Percentiles rank a stretch among this genome's conserved stretches.
phyloP scores from a whole-genome alignment of 2,888 invertebrate species.

The Amphipyra berbera region DNA sequence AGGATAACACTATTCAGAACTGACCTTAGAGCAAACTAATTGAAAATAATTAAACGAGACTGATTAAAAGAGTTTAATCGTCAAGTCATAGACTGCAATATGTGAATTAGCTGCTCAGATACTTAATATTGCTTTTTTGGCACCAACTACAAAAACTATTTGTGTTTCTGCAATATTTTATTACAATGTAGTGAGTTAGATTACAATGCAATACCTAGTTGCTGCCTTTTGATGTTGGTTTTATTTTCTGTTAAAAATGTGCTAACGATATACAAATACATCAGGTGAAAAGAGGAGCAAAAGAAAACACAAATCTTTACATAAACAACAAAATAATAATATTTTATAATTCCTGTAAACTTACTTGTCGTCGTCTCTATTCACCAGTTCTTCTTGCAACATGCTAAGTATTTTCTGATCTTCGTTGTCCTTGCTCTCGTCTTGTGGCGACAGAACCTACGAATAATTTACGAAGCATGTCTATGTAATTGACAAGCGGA shows the following conservation, averaged over 20 bases:
- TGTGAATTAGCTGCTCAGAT: background rate
- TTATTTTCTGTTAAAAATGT: background rate
- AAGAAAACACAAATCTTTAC: conserved; percentile 9
- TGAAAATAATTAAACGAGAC: too few species aligned
- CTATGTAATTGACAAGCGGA: conserved; percentile 80
- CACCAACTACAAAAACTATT: conserved; percentile 3
- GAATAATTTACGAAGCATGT: conserved; percentile 83
- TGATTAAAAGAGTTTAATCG: too few species aligned
- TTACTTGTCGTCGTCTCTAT: conserved; percentile 95
- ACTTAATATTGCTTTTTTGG: conserved; percentile 4
- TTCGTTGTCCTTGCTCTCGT: conserved; percentile 90
- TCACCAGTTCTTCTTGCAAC: conserved; percentile 95
- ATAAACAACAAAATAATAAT: conserved; percentile 33
- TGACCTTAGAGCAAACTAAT: too few species aligned
- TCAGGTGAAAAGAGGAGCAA: conserved; percentile 3
- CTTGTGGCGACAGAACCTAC: conserved; percentile 87
- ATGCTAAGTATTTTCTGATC: conserved; percentile 93
- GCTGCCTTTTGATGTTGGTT: background rate
- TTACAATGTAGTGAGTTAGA: background rate
- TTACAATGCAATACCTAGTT: background rate
- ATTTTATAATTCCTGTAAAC: conserved; percentile 63
- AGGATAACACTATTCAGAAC: too few species aligned
- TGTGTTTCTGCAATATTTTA: conserved; percentile 2
- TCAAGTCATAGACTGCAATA: background rate
- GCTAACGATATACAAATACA: background rate